A percentile compares a stretch with the other conserved stretches of the same genome.
Evolutionary conservation across 2,797 vertebrate genomes (phyloP).

Genomic region (Arctocebus calabarensis): DNA sequence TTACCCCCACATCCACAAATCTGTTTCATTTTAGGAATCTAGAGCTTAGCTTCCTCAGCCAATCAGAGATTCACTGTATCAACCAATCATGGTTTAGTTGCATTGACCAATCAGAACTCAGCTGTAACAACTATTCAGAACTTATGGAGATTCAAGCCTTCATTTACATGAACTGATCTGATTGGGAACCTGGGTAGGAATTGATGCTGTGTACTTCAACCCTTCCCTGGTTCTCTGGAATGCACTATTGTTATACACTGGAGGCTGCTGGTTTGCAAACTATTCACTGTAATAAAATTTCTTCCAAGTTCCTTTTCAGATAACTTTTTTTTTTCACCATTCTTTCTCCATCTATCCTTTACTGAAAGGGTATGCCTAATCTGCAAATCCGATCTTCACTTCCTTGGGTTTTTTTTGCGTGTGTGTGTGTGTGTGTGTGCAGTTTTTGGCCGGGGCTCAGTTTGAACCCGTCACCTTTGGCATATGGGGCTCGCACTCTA

Average conservation of each 20-base stretch:
- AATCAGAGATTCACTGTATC: not conserved
- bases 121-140: not conserved
- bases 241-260: not conserved
- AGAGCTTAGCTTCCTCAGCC: not conserved
- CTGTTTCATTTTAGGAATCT: not conserved
- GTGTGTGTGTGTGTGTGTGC: no score
- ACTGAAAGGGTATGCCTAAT: accelerated
- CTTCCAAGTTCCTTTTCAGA: not conserved
- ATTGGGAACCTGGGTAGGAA: not conserved
- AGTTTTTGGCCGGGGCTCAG: no score
- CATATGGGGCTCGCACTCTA: no score
- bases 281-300: not conserved
- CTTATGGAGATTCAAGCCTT: not conserved
- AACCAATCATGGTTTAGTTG: not conserved
- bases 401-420: not conserved
- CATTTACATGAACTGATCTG: not conserved
- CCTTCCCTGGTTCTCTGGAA: not conserved
- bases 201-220: not conserved
- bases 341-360: not conserved
- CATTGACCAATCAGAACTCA: not conserved
- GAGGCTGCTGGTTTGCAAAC: not conserved
- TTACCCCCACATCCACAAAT: not conserved
- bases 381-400: not conserved
- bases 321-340: not conserved
- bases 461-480: no score